phyloP scores from a whole-genome alignment of 1,140 invertebrate species.

The Pseudomyrmex dendroicus region DNA sequence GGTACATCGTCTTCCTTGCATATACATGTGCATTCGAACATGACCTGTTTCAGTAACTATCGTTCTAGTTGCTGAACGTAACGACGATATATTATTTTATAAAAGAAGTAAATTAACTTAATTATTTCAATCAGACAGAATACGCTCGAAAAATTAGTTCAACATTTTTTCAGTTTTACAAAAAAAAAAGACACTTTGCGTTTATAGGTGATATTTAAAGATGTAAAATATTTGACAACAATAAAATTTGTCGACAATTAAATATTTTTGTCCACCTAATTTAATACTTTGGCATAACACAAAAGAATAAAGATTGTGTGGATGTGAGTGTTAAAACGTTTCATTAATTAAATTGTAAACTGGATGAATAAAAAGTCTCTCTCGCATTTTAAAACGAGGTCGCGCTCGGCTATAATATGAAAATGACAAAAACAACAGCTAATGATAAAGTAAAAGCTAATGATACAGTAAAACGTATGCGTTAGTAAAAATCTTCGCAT shows the following conservation, averaged over 20 bases:
- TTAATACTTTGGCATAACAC: not conserved
- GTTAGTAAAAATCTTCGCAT: not conserved
- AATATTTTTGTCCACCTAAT: not conserved
- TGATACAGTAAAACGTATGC: not conserved
- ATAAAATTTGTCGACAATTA: not conserved
- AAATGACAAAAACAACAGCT: not conserved
- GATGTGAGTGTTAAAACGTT: conserved; percentile 8
- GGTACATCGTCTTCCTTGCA: not conserved
- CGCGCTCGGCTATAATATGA: not conserved
- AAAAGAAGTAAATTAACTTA: not conserved
- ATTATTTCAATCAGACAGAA: not conserved
- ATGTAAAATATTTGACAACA: not conserved
- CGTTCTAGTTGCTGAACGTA: not conserved
- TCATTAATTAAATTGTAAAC: conserved; percentile 35
- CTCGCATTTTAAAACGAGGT: conserved; percentile 12
- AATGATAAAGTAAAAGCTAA: too few species aligned
- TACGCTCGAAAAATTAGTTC: not conserved
- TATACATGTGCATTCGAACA: not conserved
- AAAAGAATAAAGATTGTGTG: conserved; percentile 24
- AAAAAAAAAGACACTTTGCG: not conserved
- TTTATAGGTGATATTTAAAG: not conserved
- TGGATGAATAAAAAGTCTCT: not conserved
- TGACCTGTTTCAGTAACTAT: not conserved
- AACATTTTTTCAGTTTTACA: not conserved
- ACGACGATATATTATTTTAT: not conserved